Base-by-base conservation (phyloP, 2,888 invertebrate genomes). In the Trypoxylon attenuatum region DNA sequence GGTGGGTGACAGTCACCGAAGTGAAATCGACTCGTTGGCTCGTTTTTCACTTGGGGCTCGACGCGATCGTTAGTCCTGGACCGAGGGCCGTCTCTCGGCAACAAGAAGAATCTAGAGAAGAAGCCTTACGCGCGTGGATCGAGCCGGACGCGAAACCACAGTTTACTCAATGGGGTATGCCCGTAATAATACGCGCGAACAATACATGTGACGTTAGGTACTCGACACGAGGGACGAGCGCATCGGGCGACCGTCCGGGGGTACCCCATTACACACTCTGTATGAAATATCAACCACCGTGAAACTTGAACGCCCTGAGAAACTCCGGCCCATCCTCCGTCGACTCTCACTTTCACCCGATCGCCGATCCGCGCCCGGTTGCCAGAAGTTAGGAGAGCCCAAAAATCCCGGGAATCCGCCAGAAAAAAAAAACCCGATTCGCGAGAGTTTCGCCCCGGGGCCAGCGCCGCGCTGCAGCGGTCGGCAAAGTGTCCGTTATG, bases 211-310 rank as follows among this genome's bases (percentile, higher is more conserved):
- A 80, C 70, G 79, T 77, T 78, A 76, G 80, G 70, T 78, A 69
- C 70, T n/a, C n/a, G n/a, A n/a, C n/a, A n/a, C n/a, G n/a, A n/a
- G 33, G 61, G 77, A 57, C 56, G 66, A 52, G 54, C 76, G 74
- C 77, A 69, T 69, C 53, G 13, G 33, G 22, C 50, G 50, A 73
- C 57, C 67, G 73, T n/a, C n/a, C n/a, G 69, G 71, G 77, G 79
- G 72, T 76, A 78, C 78, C 67, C 77, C 76, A 78, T 82, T 80
- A 79, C 80, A 71, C 77, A 67, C 77, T 84, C 79, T 86, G 86
- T 87, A 87, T 87, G 87, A 85, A 87, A 87, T 87, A 87, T 87
- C 87, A 87, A 87, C 85, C 87, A 86, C 83, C 84, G 76, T 85
- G 87, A 86, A 87, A 87, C 80, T 83, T 76, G 87, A 87, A 85